These are phyloP conservation scores for Eutrigla gurnardus DNA, from an alignment of 2,797 vertebrate genomes.

Conservation along the genomic window DNA sequence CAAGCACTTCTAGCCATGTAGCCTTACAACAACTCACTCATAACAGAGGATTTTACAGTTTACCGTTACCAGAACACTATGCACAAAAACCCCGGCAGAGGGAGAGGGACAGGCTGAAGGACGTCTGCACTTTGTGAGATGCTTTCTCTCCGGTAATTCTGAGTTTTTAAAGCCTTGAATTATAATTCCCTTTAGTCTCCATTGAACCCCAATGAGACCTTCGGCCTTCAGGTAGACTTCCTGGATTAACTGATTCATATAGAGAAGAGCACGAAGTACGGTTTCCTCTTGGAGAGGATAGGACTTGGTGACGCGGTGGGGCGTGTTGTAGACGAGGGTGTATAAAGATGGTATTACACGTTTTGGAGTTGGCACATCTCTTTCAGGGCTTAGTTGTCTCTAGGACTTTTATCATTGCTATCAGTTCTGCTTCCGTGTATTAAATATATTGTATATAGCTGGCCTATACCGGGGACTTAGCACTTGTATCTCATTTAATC, in stretches of 20 bases:
- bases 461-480: constrained; percentile 43
- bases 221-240: constrained; percentile 40
- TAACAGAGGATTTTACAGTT: constrained; percentile 21
- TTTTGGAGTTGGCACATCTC: constrained; percentile 39
- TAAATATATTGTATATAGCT: constrained; percentile 69
- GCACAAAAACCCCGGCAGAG: constrained; percentile 52
- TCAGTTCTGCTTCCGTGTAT: constrained; percentile 45
- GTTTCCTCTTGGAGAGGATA: constrained; percentile 50
- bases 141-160: constrained; percentile 32
- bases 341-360: constrained; percentile 33
- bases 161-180: constrained; percentile 40
- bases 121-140: constrained; percentile 41
- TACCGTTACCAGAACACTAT: constrained; percentile 62
- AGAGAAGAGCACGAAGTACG: constrained; percentile 25
- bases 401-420: constrained; percentile 36
- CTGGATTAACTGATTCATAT: constrained; percentile 46
- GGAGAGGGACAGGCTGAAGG: constrained; percentile 22
- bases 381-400: constrained; percentile 27
- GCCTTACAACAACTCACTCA: constrained; percentile 50
- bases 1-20: constrained; percentile 67
- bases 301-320: constrained; percentile 18
- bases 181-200: constrained; percentile 44
- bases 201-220: constrained; percentile 38
- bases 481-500: constrained; percentile 53
- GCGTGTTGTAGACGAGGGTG: constrained; percentile 20